Evolutionary conservation across 1,140 invertebrate species (phyloP).

Genomic region (Apolygus lucorum): DNA sequence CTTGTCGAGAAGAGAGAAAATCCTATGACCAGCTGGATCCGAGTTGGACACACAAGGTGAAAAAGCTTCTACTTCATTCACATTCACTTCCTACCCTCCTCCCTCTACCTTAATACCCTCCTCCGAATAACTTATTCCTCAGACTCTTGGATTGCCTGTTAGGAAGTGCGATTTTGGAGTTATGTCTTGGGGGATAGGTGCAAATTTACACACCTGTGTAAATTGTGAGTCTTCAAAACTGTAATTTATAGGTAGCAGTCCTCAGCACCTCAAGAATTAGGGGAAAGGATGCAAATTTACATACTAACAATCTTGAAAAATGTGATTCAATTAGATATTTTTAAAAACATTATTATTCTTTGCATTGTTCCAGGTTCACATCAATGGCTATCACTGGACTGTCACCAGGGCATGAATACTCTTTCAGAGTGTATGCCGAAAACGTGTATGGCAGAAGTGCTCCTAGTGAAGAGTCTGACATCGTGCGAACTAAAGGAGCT

Average conservation of each 20-base stretch:
- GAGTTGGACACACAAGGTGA: constrained; percentile 81
- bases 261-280: background rate
- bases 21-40: constrained; percentile 88
- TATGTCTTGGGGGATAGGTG: too few species aligned
- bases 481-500: constrained; percentile 74
- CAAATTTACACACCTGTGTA: too few species aligned
- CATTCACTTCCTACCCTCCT: too few species aligned
- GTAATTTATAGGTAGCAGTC: too few species aligned
- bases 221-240: too few species aligned
- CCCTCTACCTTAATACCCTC: too few species aligned
- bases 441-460: constrained; percentile 94
- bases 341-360: background rate
- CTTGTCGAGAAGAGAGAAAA: constrained; percentile 89
- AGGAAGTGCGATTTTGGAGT: too few species aligned
- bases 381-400: constrained; percentile 80
- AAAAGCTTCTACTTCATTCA: too few species aligned
- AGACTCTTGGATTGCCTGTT: too few species aligned
- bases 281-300: background rate
- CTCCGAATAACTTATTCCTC: too few species aligned
- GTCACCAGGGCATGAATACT: constrained; percentile 85
- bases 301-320: too few species aligned
- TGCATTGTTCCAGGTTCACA: constrained; percentile 54
- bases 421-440: constrained; percentile 92
- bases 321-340: background rate
- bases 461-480: constrained; percentile 71